A percentile compares a stretch with the other conserved stretches of the same genome.
Evolutionary conservation across 2,113 vertebrate genomes (phyloP).

Genomic region (Phylloscopus whistleri): DNA sequence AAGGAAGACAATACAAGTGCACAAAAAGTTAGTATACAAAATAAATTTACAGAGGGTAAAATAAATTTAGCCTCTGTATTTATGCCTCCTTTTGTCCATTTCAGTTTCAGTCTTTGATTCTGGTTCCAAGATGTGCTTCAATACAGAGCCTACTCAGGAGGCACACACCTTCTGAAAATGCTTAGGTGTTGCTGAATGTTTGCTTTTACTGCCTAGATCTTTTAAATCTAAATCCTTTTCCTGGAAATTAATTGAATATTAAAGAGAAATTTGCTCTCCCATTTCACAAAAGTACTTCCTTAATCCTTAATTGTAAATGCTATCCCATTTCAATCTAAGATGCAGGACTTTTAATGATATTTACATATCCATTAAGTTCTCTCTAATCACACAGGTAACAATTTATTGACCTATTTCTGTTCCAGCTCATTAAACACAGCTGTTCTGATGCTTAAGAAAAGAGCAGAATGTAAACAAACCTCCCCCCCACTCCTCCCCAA

Average conservation of each 20-base stretch:
- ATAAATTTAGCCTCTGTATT: neutral
- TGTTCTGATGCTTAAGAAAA: neutral
- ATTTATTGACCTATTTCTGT: conserved; percentile 30
- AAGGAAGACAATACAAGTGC: neutral
- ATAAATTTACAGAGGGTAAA: neutral
- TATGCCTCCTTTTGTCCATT: neutral
- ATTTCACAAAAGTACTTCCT: neutral
- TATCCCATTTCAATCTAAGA: neutral
- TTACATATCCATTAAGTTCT: neutral
- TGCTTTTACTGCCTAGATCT: neutral
- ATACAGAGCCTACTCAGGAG: neutral
- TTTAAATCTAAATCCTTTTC: neutral
- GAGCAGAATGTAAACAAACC: neutral
- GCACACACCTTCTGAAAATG: neutral
- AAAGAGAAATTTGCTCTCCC: neutral
- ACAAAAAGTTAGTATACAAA: neutral
- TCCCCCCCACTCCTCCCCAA: neutral
- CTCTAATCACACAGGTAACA: neutral
- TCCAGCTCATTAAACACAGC: conserved; percentile 18
- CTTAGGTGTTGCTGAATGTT: neutral
- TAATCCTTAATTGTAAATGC: neutral
- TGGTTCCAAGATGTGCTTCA: neutral
- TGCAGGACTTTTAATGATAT: neutral
- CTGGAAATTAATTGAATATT: neutral
- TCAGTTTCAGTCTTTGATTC: neutral